Conservation (phyloP, 35 echinoderm and acorn worm species). For the Strongylocentrotus purpuratus region DNA sequence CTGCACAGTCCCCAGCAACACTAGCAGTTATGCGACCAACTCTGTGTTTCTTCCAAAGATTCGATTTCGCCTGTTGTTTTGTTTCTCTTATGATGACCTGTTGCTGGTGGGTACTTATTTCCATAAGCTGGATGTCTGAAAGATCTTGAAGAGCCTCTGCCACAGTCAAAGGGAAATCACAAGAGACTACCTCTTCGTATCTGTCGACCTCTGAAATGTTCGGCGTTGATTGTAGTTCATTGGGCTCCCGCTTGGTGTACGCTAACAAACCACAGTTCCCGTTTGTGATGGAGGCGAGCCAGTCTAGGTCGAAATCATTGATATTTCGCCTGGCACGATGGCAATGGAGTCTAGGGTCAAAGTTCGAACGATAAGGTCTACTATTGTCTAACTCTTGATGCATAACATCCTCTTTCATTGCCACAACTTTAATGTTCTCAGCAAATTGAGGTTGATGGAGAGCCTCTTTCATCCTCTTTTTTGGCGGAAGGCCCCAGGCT, state of each 20-base stretch:
- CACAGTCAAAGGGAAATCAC: conserved; percentile 9
- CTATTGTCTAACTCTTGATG: conserved; percentile 19
- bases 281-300: conserved; percentile 59
- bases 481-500: conserved; percentile 60
- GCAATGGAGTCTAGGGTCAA: conserved; percentile 29
- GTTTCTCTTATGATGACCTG: conserved; percentile 7
- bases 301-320: conserved; percentile 48
- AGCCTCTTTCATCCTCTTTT: conserved; percentile 48
- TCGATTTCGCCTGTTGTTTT: conserved; percentile 33
- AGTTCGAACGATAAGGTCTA: conserved; percentile 42
- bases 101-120: conserved; percentile 49
- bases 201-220: neutral
- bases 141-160: conserved; percentile 4
- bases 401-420: conserved; percentile 52
- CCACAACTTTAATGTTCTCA: conserved; percentile 58
- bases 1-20: conserved; percentile 61
- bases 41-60: conserved; percentile 18
- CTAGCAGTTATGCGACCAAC: conserved; percentile 64
- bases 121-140: neutral
- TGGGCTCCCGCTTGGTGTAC: conserved; percentile 10
- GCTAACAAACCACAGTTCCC: conserved; percentile 68
- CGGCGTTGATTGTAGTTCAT: conserved; percentile 17
- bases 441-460: conserved; percentile 64
- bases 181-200: conserved; percentile 49
- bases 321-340: conserved; percentile 41